Conservation (phyloP, 92 coral and sea anemone genomes). For the Porites divaricata region DNA sequence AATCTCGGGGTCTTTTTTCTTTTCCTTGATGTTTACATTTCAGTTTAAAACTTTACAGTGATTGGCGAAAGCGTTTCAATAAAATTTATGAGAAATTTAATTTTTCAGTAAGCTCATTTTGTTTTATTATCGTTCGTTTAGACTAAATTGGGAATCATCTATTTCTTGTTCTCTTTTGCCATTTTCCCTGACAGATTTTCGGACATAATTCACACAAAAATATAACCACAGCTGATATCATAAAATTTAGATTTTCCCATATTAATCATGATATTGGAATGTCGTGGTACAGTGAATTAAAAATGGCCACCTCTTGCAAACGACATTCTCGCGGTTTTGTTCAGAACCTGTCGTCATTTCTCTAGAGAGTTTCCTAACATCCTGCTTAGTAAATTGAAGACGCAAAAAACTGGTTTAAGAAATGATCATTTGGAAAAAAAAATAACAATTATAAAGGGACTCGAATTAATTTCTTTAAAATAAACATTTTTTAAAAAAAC, state of each 20-base stretch:
- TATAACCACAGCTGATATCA: not conserved
- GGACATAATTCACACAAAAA: not conserved
- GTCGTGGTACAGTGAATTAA: constrained; percentile 21
- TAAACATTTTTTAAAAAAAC: not conserved
- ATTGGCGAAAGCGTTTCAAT: too few species aligned
- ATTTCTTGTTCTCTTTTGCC: not conserved
- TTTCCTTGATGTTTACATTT: not conserved
- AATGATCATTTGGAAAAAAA: not conserved
- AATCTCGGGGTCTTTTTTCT: too few species aligned
- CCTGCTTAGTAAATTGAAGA: not conserved
- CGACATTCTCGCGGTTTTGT: constrained; percentile 33
- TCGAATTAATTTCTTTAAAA: not conserved
- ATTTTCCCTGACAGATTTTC: not conserved
- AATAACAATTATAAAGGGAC: not conserved
- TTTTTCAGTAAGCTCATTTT: not conserved
- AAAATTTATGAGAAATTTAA: not conserved
- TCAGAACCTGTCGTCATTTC: constrained; percentile 10
- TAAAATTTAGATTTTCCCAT: constrained; percentile 1
- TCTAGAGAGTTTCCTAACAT: not conserved
- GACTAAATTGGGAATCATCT: not conserved
- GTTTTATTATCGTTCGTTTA: not conserved
- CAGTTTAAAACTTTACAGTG: not conserved
- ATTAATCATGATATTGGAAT: constrained; percentile 38
- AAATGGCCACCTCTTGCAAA: not conserved
- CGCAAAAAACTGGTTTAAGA: not conserved